Base-by-base conservation (phyloP, 2,113 vertebrate genomes). In the Hemiprocne comata region DNA sequence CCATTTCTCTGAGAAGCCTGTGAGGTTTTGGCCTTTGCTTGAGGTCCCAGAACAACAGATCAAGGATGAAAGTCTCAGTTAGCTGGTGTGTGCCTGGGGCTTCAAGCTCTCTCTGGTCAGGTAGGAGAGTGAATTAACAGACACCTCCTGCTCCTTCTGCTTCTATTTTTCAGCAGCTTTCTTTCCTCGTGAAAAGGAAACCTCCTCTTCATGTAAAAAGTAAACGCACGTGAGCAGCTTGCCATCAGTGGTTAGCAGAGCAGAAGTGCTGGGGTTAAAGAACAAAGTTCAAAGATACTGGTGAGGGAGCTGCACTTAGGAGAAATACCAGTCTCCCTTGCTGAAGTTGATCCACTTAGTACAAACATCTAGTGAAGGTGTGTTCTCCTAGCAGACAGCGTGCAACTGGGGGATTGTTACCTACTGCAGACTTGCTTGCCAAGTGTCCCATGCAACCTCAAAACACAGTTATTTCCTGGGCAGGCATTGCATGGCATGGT, bases 401-500 rank as follows among this genome's bases (percentile, higher is more conserved):
- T 64, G 50, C 10, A 36, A 21, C 28, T 54, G 29, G 33, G 57
- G 29, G 23, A 51, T 46, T 83, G 53, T 53, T 79, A 34, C n/a
- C 12, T 51, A 18, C 17, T 21, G 17, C 42, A 66, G 61, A 36
- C 46, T 79, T 75, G 58, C 58, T 82, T 91, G 77, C 50, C 34
- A 40, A 36, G 19, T 85, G 75, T 87, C 78, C 54, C 66, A 0
- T 2, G 3, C 62, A 54, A 50, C 28, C 28, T 23, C 31, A 69
- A 53, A 94, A 25, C 5, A 11, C 15, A 28, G 11, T 83, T 86
- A 31, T 78, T 81, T 85, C 34, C 64, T 31, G 38, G 51, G 26
- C 38, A 85, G 44, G n/a, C 61, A 46, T 75, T 88, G 94, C 95
- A 95, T 95, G 95, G 83, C 48, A 25, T 94, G 88, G 23, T 89